Base-by-base conservation (phyloP, 2,888 invertebrate species). In the Tholera decimalis region DNA sequence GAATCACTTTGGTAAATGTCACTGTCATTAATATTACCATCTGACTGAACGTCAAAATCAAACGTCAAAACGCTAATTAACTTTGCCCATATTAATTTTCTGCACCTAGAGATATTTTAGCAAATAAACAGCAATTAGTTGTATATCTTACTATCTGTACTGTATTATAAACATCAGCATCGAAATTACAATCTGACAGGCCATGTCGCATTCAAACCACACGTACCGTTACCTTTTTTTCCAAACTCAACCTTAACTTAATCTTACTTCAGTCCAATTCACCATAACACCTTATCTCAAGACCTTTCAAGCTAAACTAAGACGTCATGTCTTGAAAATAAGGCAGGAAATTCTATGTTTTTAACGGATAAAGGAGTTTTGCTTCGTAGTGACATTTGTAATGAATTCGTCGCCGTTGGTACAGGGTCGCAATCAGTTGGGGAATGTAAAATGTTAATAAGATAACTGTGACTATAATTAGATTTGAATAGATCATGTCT, bases 351-450 rank as follows among this genome's bases (percentile, higher is more conserved):
- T 79, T 64, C 66, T 67, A 15, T 75, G 68, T 49, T 57, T 73
- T 55, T 63, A 44, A 64, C 28, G 26, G 44, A 67, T 73, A 65
- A 66, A 71, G 77, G 68, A 65, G 70, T 71, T 79, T 71, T 41
- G 67, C 63, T 83, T 79, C 73, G 72, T 64, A 76, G 69, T 74
- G 80, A 81, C 75, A 80, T 82, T 85, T 77, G 82, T 83, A 84
- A 83, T 85, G 83, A 83, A 85, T 85, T 82, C 82, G 72, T 79
- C 62, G 64, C 35, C 64, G 59, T 62, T 63, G 59, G 67, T 61
- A 71, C 81, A 83, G 83, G 74, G 78, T 66, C 73, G 79, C 79
- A 83, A 78, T 83, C 80, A 78, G 70, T 74, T 56, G 63, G 41
- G 61, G 63, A 69, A 67, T 71, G 51, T 63, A 60, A 75, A 79